Percentiles rank a stretch among this genome's conserved stretches.
Conservation (phyloP, 2,888 invertebrate species). For the Amblyjoppa fuscipennis region DNA sequence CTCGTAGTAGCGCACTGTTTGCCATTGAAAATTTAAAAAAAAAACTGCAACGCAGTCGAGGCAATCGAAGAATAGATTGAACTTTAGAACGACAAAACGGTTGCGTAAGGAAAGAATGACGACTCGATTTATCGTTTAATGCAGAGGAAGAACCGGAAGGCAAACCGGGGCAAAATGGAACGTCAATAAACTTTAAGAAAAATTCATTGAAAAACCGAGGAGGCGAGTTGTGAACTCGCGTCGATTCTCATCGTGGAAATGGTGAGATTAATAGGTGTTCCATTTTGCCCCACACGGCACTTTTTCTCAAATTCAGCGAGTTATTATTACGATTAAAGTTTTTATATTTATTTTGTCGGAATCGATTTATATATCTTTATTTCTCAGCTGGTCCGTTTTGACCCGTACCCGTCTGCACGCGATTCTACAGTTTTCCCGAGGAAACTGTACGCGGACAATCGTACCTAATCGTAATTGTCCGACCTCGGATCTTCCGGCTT, state of each 20-base stretch:
- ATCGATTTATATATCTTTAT: no score
- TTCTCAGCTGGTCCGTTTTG: no score
- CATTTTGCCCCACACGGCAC: no score
- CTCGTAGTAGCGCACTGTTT: background rate
- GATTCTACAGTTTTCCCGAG: background rate
- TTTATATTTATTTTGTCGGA: no score
- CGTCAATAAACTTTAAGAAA: no score
- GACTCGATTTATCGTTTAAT: no score
- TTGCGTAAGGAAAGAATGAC: background rate
- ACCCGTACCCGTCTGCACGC: background rate
- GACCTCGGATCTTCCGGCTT: slow-evolving; percentile 14
- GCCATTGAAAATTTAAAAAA: background rate
- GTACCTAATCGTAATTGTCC: slow-evolving; percentile 33
- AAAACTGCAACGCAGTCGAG: background rate
- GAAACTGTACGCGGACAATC: slow-evolving; percentile 30
- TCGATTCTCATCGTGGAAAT: no score
- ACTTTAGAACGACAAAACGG: background rate
- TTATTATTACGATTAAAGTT: no score
- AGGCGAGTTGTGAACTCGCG: no score
- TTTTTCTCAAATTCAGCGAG: background rate
- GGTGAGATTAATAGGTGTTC: no score
- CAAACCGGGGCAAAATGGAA: background rate
- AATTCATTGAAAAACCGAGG: no score
- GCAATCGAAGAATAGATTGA: background rate
- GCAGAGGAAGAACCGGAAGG: no score